These are phyloP conservation scores for Barnardius zonarius DNA, from an alignment of 2,113 vertebrate species.

Conservation along the genomic window DNA sequence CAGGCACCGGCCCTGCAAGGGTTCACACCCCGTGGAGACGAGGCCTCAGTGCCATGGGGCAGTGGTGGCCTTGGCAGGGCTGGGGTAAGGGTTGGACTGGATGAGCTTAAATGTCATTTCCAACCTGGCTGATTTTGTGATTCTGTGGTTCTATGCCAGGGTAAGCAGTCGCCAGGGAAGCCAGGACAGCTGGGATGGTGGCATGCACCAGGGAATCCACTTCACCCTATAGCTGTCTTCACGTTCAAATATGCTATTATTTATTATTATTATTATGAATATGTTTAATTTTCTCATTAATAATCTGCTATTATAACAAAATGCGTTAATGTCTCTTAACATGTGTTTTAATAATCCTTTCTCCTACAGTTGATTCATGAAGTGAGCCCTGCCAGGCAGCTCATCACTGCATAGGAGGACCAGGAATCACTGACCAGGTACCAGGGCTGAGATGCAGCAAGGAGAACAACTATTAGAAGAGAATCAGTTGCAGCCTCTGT, in stretches of 20 bases:
- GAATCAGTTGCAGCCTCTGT: neutral
- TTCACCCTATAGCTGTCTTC: neutral
- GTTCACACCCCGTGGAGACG: neutral
- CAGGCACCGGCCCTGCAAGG: neutral
- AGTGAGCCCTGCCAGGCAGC: neutral
- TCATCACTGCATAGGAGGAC: fast-evolving
- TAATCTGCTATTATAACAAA: neutral
- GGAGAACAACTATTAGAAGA: neutral
- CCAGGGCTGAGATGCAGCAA: neutral
- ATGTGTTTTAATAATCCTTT: neutral
- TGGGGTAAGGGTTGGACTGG: neutral
- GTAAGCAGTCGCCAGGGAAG: neutral
- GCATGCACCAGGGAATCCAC: neutral
- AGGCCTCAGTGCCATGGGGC: neutral
- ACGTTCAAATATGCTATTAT: neutral
- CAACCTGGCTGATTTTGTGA: neutral
- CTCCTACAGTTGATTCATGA: too few relatives aligned
- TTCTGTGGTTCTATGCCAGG: neutral
- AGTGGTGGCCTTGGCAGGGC: neutral
- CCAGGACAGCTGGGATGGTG: neutral
- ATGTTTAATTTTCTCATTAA: neutral
- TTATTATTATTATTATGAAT: neutral
- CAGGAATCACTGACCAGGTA: fast-evolving
- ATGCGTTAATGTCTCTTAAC: neutral
- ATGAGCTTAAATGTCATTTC: neutral